These are phyloP conservation scores for Cheirogaleus medius DNA, from an alignment of 2,113 vertebrate species.

Conservation along the genomic window DNA sequence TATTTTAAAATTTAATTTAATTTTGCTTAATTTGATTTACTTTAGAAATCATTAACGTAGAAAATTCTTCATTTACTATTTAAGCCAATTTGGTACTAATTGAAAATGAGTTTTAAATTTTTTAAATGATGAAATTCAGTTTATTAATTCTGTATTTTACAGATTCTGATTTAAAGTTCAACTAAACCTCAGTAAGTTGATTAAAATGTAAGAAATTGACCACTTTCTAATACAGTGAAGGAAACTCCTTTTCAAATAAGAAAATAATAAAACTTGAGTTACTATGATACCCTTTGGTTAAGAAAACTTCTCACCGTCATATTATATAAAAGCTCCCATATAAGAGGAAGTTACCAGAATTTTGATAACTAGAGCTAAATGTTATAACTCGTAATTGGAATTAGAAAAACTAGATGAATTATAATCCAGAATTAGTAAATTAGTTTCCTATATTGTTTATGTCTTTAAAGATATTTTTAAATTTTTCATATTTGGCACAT, in stretches of 20 bases:
- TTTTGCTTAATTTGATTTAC: constrained; percentile 31
- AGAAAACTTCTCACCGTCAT: not conserved
- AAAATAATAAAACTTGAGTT: constrained; percentile 12
- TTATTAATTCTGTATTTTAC: not conserved
- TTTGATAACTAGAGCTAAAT: constrained; percentile 17
- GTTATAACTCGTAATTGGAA: not conserved
- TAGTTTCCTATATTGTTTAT: not conserved
- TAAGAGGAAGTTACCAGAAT: not conserved
- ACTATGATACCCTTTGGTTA: not conserved
- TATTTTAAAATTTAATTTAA: not conserved
- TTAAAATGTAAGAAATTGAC: constrained; percentile 14
- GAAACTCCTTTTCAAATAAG: not conserved
- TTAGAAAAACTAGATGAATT: not conserved
- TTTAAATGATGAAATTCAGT: not conserved
- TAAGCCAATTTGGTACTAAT: not conserved
- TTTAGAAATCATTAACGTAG: not conserved
- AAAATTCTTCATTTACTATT: not conserved
- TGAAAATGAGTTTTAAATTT: not conserved
- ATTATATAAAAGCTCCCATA: not conserved
- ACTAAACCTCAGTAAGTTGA: not conserved
- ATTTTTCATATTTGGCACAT: not conserved
- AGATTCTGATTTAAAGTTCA: not conserved
- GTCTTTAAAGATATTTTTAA: constrained; percentile 31
- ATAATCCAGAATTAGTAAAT: not conserved
- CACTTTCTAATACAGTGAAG: not conserved